Percentiles rank a stretch among this genome's conserved stretches.
Conservation (phyloP, 30 jellyfish, hydroid and myxozoan genomes). For the Phacellophora camtschatica region DNA sequence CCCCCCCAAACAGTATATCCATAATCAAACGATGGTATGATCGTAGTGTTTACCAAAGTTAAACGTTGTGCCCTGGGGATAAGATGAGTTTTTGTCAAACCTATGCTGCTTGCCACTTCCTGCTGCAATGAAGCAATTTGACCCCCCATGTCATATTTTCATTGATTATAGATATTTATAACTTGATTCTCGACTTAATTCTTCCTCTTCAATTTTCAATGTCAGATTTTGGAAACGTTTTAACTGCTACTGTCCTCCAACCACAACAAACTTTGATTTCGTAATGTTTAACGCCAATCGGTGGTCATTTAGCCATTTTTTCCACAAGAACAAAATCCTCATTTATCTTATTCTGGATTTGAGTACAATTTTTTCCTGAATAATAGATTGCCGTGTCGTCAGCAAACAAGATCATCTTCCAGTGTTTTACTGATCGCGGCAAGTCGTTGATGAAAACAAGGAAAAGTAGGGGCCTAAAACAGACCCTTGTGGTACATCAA, state of each 20-base stretch:
- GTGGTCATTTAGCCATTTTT: constrained; percentile 59
- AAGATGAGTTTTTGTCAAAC: constrained; percentile 39
- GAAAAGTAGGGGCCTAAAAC: constrained; percentile 59
- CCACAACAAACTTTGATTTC: constrained; percentile 64
- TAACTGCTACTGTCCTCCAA: constrained; percentile 65
- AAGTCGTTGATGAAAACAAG: constrained; percentile 70
- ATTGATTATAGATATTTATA: constrained; percentile 34
- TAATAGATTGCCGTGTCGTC: constrained; percentile 69
- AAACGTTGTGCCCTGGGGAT: constrained; percentile 52
- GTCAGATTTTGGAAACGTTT: constrained; percentile 58
- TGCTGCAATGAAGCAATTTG: constrained; percentile 82
- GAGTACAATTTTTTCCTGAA: constrained; percentile 65
- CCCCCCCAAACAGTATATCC: constrained; percentile 46
- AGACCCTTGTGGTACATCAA: constrained; percentile 67
- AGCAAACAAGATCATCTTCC: constrained; percentile 65
- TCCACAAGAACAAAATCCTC: constrained; percentile 45
- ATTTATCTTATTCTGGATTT: constrained; percentile 70
- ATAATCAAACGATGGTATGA: constrained; percentile 44
- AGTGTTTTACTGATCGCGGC: constrained; percentile 72
- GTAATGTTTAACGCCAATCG: constrained; percentile 61
- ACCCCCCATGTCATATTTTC: constrained; percentile 66
- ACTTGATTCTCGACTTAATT: constrained; percentile 47
- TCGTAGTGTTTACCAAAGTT: constrained; percentile 52
- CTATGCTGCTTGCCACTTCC: constrained; percentile 60
- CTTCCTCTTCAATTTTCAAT: constrained; percentile 44